phyloP scores from a whole-genome alignment of 1,140 invertebrate genomes.

The Lithobius niger region DNA sequence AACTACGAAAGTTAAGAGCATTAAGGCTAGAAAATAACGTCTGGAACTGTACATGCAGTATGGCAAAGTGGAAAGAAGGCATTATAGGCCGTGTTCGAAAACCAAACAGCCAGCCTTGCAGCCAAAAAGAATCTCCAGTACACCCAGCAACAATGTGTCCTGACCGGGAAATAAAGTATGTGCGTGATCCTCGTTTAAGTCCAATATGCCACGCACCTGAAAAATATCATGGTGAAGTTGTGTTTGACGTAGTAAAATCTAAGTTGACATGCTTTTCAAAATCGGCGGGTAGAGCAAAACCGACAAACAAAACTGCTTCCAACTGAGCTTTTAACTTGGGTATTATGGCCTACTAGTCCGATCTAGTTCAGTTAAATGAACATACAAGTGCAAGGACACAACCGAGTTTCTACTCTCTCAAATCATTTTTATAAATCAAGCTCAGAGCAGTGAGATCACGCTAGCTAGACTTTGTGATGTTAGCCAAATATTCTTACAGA shows the following conservation, averaged over 20 bases:
- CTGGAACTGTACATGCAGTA: conserved; percentile 52
- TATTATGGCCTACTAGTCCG: too few species aligned
- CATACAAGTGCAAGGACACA: too few species aligned
- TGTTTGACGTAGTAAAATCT: conserved; percentile 40
- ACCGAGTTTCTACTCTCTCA: too few species aligned
- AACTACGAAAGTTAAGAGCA: conserved; percentile 35
- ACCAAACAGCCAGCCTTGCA: background rate
- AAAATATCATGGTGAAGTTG: conserved; percentile 42
- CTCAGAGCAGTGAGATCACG: too few species aligned
- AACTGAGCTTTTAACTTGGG: too few species aligned
- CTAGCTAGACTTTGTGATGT: too few species aligned
- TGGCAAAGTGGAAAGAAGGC: conserved; percentile 44
- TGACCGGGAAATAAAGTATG: background rate
- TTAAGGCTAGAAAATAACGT: conserved; percentile 47
- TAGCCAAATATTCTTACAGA: too few species aligned
- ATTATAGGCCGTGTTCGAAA: conserved; percentile 28
- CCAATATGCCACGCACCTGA: conserved; percentile 45
- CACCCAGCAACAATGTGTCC: background rate
- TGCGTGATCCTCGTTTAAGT: conserved; percentile 16
- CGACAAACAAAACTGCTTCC: too few species aligned
- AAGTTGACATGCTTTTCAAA: background rate
- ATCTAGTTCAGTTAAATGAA: too few species aligned
- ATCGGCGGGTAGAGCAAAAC: too few species aligned
- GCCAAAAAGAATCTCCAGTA: background rate
- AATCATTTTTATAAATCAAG: too few species aligned